These are phyloP conservation scores for Eleutherodactylus coqui DNA, from an alignment of 2,797 vertebrate species.

Conservation along the genomic window DNA sequence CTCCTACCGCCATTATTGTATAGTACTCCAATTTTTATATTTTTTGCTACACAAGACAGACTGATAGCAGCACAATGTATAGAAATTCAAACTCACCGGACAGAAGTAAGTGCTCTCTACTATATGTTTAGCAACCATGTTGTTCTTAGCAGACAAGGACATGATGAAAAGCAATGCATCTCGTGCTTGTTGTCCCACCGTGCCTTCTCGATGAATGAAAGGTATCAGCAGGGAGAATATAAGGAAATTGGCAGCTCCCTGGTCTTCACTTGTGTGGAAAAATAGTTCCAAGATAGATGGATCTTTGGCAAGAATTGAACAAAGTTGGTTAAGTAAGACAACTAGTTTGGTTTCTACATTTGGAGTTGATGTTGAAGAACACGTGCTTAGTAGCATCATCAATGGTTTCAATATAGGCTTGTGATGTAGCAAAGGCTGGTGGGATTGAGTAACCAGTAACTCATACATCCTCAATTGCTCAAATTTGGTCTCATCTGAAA, in stretches of 20 bases:
- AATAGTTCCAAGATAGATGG: constrained; percentile 95
- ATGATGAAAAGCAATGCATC: constrained; percentile 96
- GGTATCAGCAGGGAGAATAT: constrained; percentile 98
- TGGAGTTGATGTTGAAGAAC: constrained; percentile 80
- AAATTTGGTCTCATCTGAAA: constrained; percentile 95
- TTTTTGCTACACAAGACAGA: too few relatives aligned
- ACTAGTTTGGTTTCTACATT: constrained; percentile 90
- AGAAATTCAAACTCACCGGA: constrained; percentile 82
- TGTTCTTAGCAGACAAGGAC: constrained; percentile 93
- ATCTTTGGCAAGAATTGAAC: constrained; percentile 93
- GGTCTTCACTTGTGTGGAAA: constrained; percentile 97
- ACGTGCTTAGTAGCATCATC: constrained; percentile 96
- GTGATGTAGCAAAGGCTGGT: constrained; percentile 94
- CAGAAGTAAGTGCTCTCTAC: constrained; percentile 96
- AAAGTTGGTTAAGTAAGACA: constrained; percentile 92
- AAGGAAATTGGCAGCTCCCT: constrained; percentile 97
- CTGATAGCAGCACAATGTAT: neutral
- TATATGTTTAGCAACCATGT: constrained; percentile 88
- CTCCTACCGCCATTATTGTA: too few relatives aligned
- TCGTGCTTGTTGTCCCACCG: constrained; percentile 92
- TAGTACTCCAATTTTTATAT: too few relatives aligned
- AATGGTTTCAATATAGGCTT: constrained; percentile 94
- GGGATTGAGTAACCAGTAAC: constrained; percentile 91
- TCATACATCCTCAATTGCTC: constrained; percentile 98
- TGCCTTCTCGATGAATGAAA: constrained; percentile 94